Evolutionary conservation across 2,888 invertebrate genomes (phyloP), one percentile per base, ranked within the genome.

Genomic region (Hipparchia sbordonii): DNA sequence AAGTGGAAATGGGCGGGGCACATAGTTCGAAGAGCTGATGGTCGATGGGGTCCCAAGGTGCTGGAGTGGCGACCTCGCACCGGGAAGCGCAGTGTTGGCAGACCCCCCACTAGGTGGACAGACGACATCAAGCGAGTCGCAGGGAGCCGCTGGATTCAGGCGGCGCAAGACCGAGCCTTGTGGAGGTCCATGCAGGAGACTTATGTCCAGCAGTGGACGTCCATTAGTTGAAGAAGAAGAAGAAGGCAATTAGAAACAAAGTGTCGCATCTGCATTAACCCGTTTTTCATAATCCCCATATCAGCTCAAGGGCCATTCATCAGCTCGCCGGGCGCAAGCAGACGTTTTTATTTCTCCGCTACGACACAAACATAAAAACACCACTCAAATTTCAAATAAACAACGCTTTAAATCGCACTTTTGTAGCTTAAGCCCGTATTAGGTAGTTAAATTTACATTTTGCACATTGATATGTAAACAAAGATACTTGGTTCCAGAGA

Each of bases 361-460:
- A 84, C 87, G 90, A 87, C 86, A 86, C 85, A 84, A 85, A 87
- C 89, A 90, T 90, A 92, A 91, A 92, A 92, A 90, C 90, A 88
- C 88, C 89, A 90, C 89, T 90, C 88, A 89, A 88, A 89, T 88
- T 82, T 85, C 86, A 87, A 89, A 92, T 89, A 90, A 91, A 90
- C 89, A 91, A 85, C 83, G 85, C 87, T 89, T 89, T 87, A 86
- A 85, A 89, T 87, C 88, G 85, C 85, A 87, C 85, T 87, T 85
- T 85, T 84, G 85, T 85, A 82, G 84, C 88, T 88, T 86, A 85
- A 87, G 85, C 85, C 85, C 88, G 90, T 88, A 92, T 92, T 92
- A 92, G 91, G 92, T 89, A 89, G 88, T 92, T 91, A 91, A 91
- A 92, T 92, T 92, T 91, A 91, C 92, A 92, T 91, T 91, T 65